phyloP scores from a whole-genome alignment of 2,888 invertebrate species.

The Allygus modestus region DNA sequence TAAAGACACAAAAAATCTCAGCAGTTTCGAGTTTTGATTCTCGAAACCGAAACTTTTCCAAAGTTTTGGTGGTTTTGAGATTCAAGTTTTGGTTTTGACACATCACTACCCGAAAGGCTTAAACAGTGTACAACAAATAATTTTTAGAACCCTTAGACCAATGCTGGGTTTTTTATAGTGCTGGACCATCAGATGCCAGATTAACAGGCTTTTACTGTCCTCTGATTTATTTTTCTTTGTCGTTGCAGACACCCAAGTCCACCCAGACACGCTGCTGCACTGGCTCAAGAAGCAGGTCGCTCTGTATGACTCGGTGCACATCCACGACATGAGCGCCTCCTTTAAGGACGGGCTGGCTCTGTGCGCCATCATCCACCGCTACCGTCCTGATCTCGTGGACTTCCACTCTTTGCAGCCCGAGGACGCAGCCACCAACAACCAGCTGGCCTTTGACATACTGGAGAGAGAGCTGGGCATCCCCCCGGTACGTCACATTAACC shows the following conservation, averaged over 20 bases:
- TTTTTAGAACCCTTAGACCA: no score
- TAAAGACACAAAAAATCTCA: no score
- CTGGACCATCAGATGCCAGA: no score
- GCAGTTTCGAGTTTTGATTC: no score
- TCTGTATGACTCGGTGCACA: constrained; percentile 79
- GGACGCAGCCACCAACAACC: constrained; percentile 84
- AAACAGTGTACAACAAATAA: no score
- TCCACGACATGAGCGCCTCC: constrained; percentile 83
- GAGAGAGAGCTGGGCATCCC: constrained; percentile 88
- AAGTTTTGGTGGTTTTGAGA: no score
- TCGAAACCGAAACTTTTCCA: no score
- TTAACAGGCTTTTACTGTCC: no score
- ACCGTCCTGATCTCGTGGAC: constrained; percentile 94
- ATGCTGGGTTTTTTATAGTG: no score
- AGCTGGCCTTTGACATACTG: constrained; percentile 90
- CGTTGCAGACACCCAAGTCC: constrained; percentile 81
- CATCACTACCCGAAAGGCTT: no score
- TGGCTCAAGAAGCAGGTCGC: constrained; percentile 88
- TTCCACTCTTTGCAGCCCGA: constrained; percentile 81
- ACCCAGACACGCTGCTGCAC: constrained; percentile 85
- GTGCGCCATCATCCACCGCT: constrained; percentile 88
- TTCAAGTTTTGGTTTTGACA: no score
- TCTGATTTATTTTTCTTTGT: no score
- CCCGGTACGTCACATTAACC: constrained; percentile 77
- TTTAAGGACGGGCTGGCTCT: constrained; percentile 83